phyloP scores from a whole-genome alignment of 2,888 invertebrate species.

The Dysmachus trigonus region DNA sequence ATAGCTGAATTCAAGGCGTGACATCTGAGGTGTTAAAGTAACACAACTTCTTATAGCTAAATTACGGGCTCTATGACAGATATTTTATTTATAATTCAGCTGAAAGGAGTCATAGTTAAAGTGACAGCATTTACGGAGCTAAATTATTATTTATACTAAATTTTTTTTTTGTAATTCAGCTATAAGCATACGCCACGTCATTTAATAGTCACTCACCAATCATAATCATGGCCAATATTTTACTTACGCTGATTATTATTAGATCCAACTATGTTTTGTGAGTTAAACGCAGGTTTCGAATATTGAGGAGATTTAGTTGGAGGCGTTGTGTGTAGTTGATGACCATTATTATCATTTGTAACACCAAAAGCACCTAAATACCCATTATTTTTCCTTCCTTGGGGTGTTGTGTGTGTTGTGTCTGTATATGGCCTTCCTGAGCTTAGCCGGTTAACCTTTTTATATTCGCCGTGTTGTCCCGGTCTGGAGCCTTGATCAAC shows the following conservation, averaged over 20 bases:
- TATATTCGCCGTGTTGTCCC: constrained; percentile 52
- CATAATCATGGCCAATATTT: not conserved
- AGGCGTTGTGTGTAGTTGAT: not conserved
- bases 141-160: too few species aligned
- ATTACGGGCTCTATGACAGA: not conserved
- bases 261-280: constrained; percentile 8
- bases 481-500: constrained; percentile 60
- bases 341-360: not conserved
- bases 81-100: not conserved
- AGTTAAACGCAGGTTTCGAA: not conserved
- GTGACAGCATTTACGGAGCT: too few species aligned
- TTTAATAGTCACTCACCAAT: not conserved
- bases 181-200: too few species aligned
- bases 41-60: not conserved
- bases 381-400: not conserved
- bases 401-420: not conserved
- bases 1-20: too few species aligned
- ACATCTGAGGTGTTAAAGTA: too few species aligned
- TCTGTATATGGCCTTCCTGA: not conserved
- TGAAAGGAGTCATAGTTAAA: not conserved
- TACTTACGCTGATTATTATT: constrained; percentile 7
- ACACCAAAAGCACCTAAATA: not conserved
- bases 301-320: constrained; percentile 18
- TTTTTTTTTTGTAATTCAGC: too few species aligned
- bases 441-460: not conserved